Evolutionary conservation across 2,113 vertebrate species (phyloP).

Genomic region (Microtus montanus): DNA sequence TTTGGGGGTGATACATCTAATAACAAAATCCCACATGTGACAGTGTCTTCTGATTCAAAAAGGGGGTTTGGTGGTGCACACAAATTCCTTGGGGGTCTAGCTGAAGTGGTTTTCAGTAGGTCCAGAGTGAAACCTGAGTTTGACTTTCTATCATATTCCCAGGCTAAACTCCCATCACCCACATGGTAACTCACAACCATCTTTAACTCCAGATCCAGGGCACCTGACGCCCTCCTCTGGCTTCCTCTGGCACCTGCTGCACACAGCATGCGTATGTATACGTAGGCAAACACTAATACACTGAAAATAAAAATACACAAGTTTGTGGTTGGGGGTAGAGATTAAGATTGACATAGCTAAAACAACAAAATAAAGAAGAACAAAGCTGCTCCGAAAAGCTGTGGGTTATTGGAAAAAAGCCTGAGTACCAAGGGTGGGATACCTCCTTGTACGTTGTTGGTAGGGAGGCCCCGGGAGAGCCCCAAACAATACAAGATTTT

Average conservation of each 20-base stretch:
- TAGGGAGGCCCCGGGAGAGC: not conserved
- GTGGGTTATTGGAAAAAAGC: not conserved
- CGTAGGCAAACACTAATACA: not conserved
- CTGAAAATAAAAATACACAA: not conserved
- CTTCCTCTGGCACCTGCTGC: not conserved
- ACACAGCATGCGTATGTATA: not conserved
- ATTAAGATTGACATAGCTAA: not conserved
- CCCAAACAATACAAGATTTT: not conserved
- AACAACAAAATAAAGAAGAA: not conserved
- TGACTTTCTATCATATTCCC: not conserved
- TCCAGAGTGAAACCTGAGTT: not conserved
- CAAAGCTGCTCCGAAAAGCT: not conserved
- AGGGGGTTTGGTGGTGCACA: not conserved
- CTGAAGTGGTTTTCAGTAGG: not conserved
- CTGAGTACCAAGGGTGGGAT: not conserved
- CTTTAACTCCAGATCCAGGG: not conserved
- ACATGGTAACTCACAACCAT: not conserved
- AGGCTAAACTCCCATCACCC: not conserved
- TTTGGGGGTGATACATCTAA: slow-evolving; percentile 36
- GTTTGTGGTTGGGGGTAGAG: not conserved
- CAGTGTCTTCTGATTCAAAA: slow-evolving; percentile 39
- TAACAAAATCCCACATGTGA: not conserved
- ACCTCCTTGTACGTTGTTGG: not conserved
- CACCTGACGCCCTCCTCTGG: not conserved
- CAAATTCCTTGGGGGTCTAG: not conserved